phyloP scores from a whole-genome alignment of 2,888 invertebrate genomes.

The Trachelus tabidus region DNA sequence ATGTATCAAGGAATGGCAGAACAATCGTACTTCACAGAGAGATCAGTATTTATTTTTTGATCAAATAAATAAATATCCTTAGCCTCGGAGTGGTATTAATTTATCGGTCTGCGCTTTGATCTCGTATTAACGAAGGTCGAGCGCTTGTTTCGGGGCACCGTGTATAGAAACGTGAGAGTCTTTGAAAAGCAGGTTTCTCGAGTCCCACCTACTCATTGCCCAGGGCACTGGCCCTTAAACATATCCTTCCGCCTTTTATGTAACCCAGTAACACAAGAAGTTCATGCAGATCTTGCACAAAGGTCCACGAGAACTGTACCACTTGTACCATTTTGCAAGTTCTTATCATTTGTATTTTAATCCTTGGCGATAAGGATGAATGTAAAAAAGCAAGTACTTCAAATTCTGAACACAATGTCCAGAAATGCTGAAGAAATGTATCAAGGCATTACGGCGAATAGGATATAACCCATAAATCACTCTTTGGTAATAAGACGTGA shows the following conservation, averaged over 20 bases:
- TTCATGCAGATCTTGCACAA: neutral
- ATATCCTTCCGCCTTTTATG: conserved; percentile 4
- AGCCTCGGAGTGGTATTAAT: neutral
- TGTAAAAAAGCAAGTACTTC: neutral
- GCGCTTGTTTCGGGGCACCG: conserved; percentile 1
- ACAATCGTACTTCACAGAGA: neutral
- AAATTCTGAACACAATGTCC: neutral
- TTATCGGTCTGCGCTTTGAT: neutral
- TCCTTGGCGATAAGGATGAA: neutral
- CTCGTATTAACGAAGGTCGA: neutral
- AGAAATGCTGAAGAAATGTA: neutral
- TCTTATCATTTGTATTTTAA: neutral
- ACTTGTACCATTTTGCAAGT: neutral
- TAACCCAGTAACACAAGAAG: neutral
- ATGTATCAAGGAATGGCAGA: neutral
- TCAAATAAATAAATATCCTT: neutral
- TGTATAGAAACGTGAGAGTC: conserved; percentile 17
- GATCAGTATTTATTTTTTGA: neutral
- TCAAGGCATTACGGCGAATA: neutral
- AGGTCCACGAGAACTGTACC: neutral
- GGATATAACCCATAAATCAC: neutral
- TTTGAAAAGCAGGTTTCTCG: conserved; percentile 31
- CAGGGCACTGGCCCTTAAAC: conserved; percentile 4
- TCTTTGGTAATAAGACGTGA: neutral
- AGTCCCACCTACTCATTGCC: conserved; percentile 26